These are phyloP conservation scores for Sisyra terminalis DNA, from an alignment of 2,888 invertebrate species.

Conservation along the genomic window DNA sequence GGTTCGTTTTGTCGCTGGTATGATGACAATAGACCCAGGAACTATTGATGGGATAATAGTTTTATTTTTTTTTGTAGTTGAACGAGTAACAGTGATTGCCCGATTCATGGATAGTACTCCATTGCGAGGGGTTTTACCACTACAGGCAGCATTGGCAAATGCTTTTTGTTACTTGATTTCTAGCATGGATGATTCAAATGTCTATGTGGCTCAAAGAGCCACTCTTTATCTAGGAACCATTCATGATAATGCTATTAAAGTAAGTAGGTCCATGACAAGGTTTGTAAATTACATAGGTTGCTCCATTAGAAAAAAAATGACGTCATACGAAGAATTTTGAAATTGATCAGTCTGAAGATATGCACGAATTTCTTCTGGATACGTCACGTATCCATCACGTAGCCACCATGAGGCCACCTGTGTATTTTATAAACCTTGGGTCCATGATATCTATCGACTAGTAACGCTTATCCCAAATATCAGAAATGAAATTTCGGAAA, in stretches of 20 bases:
- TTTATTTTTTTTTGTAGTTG: constrained; percentile 39
- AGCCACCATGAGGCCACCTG: too few relatives aligned
- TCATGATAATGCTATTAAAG: constrained; percentile 75
- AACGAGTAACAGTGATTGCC: constrained; percentile 84
- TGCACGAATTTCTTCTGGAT: too few relatives aligned
- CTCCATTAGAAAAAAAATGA: too few relatives aligned
- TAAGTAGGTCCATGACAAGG: constrained; percentile 27
- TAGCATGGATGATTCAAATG: constrained; percentile 89
- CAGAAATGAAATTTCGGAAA: too few relatives aligned
- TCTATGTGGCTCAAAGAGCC: constrained; percentile 87
- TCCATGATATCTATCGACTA: too few relatives aligned
- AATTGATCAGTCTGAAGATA: too few relatives aligned
- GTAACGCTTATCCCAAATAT: too few relatives aligned
- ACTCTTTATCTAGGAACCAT: constrained; percentile 86
- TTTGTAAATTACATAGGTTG: too few relatives aligned
- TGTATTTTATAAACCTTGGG: too few relatives aligned
- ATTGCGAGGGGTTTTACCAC: constrained; percentile 58
- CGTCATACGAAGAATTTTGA: too few relatives aligned
- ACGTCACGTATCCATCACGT: too few relatives aligned
- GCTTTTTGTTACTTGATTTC: constrained; percentile 94
- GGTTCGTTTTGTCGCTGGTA: constrained; percentile 73
- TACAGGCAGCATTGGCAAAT: constrained; percentile 89
- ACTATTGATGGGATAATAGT: too few relatives aligned
- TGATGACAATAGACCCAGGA: background rate
- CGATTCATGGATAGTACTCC: constrained; percentile 85